phyloP scores from a whole-genome alignment of 1,140 invertebrate genomes.

The Tyrophagus putrescentiae region DNA sequence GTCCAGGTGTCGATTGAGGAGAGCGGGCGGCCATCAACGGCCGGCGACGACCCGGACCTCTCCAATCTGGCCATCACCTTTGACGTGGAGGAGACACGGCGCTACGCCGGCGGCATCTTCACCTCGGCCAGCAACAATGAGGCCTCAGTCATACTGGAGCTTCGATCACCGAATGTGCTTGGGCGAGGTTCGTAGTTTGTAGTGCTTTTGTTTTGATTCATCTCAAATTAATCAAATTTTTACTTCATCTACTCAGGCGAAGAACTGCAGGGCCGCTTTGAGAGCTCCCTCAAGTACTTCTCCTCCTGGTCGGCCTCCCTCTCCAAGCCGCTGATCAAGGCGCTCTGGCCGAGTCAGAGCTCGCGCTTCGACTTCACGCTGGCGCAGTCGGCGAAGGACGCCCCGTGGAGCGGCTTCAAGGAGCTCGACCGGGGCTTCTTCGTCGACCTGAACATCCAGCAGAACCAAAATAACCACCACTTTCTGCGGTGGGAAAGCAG shows the following conservation, averaged over 20 bases:
- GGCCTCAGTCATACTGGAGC: slow-evolving; percentile 53
- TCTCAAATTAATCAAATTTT: not conserved
- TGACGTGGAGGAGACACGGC: slow-evolving; percentile 54
- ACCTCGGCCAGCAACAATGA: slow-evolving; percentile 72
- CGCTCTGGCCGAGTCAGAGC: slow-evolving; percentile 26
- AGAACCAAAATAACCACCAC: slow-evolving; percentile 43
- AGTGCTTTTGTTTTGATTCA: not conserved
- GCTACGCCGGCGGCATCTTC: slow-evolving; percentile 58
- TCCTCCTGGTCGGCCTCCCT: slow-evolving; percentile 54
- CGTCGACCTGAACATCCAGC: slow-evolving; percentile 32
- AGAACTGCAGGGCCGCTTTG: slow-evolving; percentile 55
- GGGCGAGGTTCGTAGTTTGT: slow-evolving; percentile 43
- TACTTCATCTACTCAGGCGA: slow-evolving; percentile 39
- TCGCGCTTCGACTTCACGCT: slow-evolving; percentile 40
- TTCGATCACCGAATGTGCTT: slow-evolving; percentile 57
- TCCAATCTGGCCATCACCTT: slow-evolving; percentile 65
- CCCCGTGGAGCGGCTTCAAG: slow-evolving; percentile 61
- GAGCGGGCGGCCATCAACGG: slow-evolving; percentile 41
- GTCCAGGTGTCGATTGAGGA: slow-evolving; percentile 66
- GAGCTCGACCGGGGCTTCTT: slow-evolving; percentile 36
- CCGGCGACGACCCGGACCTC: slow-evolving; percentile 47
- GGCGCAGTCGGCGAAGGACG: slow-evolving; percentile 55
- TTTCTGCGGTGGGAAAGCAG: slow-evolving; percentile 65
- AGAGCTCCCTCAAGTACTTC: slow-evolving; percentile 51
- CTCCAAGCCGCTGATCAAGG: slow-evolving; percentile 50